Evolutionary conservation across 2,113 vertebrate species (phyloP).

Genomic region (Bucco capensis): DNA sequence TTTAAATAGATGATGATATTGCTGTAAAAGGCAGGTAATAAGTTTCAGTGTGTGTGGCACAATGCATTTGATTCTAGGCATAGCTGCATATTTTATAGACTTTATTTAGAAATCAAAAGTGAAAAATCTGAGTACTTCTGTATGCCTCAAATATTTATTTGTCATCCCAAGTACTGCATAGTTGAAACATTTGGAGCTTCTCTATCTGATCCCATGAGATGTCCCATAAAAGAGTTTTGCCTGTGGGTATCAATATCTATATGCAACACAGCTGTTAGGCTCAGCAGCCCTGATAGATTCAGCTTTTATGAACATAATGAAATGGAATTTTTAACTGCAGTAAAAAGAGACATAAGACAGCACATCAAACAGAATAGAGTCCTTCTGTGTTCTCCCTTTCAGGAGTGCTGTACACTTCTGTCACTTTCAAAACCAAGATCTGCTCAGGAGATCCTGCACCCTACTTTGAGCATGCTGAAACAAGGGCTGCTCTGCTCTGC

Average conservation of each 20-base stretch:
- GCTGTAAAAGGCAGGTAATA: neutral
- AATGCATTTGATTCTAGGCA: constrained; percentile 5
- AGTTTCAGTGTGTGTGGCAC: neutral
- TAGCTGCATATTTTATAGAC: constrained; percentile 36
- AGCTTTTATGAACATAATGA: constrained; percentile 63
- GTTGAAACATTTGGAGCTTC: constrained; percentile 45
- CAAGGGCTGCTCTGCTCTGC: constrained; percentile 12
- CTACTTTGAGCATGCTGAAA: neutral
- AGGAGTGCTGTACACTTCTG: neutral
- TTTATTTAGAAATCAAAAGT: constrained; percentile 60
- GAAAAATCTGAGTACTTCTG: constrained; percentile 18
- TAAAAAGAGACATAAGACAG: constrained; percentile 41
- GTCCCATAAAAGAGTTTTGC: constrained; percentile 64
- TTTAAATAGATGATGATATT: neutral
- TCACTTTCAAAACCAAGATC: neutral
- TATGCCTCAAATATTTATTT: constrained; percentile 67
- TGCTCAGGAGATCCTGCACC: neutral
- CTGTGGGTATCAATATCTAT: constrained; percentile 66
- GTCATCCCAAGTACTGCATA: constrained; percentile 23
- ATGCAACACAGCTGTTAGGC: constrained; percentile 64
- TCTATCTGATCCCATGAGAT: constrained; percentile 50
- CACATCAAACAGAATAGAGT: constrained; percentile 48
- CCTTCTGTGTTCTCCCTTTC: constrained; percentile 5
- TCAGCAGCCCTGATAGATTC: constrained; percentile 38
- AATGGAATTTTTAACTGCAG: constrained; percentile 69